These are phyloP conservation scores for Sebastes iracundus DNA, from an alignment of 2,797 vertebrate species.

Conservation along the genomic window DNA sequence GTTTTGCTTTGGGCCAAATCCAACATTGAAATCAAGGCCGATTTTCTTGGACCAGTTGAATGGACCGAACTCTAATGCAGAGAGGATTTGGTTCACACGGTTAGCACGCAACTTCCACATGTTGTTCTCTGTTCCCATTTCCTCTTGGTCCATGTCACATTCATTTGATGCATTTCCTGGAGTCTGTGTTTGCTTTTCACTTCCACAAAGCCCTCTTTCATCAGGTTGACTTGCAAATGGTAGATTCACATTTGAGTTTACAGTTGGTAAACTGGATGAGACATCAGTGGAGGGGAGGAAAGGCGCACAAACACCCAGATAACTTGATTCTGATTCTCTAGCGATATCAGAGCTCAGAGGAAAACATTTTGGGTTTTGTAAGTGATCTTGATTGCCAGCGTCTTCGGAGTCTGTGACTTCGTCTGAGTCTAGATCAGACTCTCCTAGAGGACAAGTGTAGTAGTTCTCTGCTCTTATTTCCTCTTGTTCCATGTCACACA, in stretches of 20 bases:
- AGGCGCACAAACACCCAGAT: background rate
- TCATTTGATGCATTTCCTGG: background rate
- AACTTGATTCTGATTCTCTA: background rate
- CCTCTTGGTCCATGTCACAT: background rate
- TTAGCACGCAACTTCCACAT: constrained; percentile 39
- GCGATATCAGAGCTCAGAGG: background rate
- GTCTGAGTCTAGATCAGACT: background rate
- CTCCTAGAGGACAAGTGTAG: background rate
- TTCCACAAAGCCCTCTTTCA: background rate
- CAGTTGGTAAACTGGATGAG: background rate
- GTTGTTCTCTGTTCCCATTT: background rate
- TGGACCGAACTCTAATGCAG: background rate
- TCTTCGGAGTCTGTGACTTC: background rate
- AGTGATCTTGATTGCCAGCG: background rate
- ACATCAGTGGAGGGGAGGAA: background rate
- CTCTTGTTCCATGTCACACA: background rate
- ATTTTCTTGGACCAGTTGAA: fast-evolving
- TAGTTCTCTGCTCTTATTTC: background rate
- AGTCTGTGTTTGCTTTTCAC: background rate
- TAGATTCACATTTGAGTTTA: background rate
- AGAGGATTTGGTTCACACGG: constrained; percentile 14
- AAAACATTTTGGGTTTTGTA: background rate
- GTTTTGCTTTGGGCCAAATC: constrained; percentile 22
- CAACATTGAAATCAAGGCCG: constrained; percentile 31
- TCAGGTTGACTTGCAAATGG: background rate